These are phyloP conservation scores for Lumbricus terrestris DNA, from an alignment of 2,888 invertebrate genomes.

Conservation along the genomic window DNA sequence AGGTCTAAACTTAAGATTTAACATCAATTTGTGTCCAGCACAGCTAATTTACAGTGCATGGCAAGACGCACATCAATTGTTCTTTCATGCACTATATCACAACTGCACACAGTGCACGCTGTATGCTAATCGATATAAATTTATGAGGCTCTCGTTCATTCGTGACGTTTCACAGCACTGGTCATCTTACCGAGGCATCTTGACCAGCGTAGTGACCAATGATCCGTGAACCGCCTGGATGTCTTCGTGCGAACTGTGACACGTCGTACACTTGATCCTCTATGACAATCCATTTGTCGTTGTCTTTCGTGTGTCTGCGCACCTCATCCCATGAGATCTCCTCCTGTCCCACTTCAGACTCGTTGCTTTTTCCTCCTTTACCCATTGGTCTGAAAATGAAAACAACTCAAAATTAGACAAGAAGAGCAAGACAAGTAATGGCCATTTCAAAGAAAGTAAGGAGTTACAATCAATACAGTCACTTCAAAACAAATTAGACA, in stretches of 20 bases:
- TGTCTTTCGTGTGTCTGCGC: constrained; percentile 43
- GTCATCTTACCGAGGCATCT: constrained; percentile 49
- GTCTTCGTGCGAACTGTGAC: constrained; percentile 51
- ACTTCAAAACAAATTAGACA: too few species aligned
- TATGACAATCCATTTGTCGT: constrained; percentile 57
- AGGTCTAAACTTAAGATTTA: too few species aligned
- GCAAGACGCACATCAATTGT: too few species aligned
- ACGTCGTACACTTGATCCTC: constrained; percentile 56
- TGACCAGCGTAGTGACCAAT: constrained; percentile 56
- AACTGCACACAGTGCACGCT: neutral
- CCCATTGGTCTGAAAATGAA: constrained; percentile 31
- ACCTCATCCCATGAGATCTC: constrained; percentile 53
- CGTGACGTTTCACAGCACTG: too few species aligned
- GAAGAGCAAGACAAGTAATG: neutral
- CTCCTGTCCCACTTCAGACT: constrained; percentile 23
- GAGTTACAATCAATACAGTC: too few species aligned
- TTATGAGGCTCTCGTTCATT: neutral
- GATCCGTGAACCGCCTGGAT: constrained; percentile 56
- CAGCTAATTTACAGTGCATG: neutral
- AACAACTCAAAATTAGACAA: neutral
- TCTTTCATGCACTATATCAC: too few species aligned
- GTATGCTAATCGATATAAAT: neutral
- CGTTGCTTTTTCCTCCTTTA: constrained; percentile 26
- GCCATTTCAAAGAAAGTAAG: too few species aligned
- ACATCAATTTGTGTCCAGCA: too few species aligned